Percentiles rank a stretch among this genome's conserved stretches.
Conservation (phyloP, 2,888 invertebrate species). For the Lithosia quadra region DNA sequence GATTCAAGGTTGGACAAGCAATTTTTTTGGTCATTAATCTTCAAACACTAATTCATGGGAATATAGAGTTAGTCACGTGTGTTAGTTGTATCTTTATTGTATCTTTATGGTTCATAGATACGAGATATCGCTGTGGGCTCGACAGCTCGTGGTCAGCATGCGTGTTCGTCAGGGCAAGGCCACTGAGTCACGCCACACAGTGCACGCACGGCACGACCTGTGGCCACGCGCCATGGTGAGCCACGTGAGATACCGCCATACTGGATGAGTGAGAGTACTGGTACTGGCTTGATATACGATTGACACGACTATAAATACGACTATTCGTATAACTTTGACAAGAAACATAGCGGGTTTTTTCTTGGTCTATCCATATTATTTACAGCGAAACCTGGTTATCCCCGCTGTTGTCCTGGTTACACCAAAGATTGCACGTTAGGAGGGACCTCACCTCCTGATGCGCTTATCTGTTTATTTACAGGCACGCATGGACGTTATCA, state of each 20-base stretch:
- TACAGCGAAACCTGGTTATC: too few species aligned
- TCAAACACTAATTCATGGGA: background rate
- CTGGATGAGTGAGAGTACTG: too few species aligned
- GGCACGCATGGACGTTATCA: background rate
- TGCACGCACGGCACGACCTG: background rate
- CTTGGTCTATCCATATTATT: too few species aligned
- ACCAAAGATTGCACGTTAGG: too few species aligned
- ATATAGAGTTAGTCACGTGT: background rate
- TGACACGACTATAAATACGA: too few species aligned
- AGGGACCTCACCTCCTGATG: too few species aligned
- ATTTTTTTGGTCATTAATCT: background rate
- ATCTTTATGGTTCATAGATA: background rate
- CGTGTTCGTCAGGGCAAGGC: background rate
- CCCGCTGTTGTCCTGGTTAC: too few species aligned
- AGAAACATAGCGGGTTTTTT: too few species aligned
- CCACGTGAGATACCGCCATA: too few species aligned
- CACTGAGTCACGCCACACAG: background rate
- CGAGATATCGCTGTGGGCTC: background rate
- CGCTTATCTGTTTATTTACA: background rate
- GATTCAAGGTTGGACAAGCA: background rate
- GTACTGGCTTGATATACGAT: too few species aligned
- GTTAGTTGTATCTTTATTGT: background rate
- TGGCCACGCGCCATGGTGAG: too few species aligned
- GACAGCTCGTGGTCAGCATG: background rate
- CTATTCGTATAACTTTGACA: too few species aligned